These are phyloP conservation scores for Crocidura indochinensis DNA, from an alignment of 2,797 vertebrate genomes.

Conservation along the genomic window DNA sequence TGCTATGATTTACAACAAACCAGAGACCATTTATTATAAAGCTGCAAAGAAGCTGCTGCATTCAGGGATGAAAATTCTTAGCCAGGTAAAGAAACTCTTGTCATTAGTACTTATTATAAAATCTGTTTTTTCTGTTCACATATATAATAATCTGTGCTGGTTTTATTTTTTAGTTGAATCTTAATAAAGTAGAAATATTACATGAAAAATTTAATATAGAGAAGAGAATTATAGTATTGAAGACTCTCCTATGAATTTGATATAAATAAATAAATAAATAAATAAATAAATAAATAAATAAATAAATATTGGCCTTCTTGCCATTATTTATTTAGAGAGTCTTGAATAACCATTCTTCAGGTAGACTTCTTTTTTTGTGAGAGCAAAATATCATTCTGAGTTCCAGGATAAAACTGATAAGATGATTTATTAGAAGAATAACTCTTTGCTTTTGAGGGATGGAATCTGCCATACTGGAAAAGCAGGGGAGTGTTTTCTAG, in stretches of 20 bases:
- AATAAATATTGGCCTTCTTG: slow-evolving; percentile 30
- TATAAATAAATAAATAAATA: not conserved
- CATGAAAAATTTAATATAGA: slow-evolving; percentile 13
- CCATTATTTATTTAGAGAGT: slow-evolving; percentile 35
- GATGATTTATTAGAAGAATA: not conserved
- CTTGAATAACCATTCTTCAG: not conserved
- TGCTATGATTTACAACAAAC: slow-evolving; percentile 99
- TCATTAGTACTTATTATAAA: slow-evolving; percentile 48
- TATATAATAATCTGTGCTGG: not conserved
- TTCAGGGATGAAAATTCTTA: slow-evolving; percentile 99
- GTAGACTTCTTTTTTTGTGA: slow-evolving; percentile 24
- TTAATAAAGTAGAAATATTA: slow-evolving; percentile 57
- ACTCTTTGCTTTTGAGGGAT: not conserved
- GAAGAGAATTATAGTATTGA: slow-evolving; percentile 14
- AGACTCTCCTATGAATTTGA: slow-evolving; percentile 49
- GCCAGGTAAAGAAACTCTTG: slow-evolving; percentile 92
- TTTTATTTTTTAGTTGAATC: slow-evolving; percentile 31
- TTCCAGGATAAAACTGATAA: slow-evolving; percentile 16
- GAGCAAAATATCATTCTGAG: not conserved
- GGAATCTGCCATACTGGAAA: not conserved
- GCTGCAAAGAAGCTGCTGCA: slow-evolving; percentile 98
- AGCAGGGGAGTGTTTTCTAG: not conserved
- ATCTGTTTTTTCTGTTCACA: slow-evolving; percentile 2
- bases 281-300: no score
- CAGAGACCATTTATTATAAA: slow-evolving; percentile 98